phyloP scores from a whole-genome alignment of 2,888 invertebrate species.

The Zygaena filipendulae region DNA sequence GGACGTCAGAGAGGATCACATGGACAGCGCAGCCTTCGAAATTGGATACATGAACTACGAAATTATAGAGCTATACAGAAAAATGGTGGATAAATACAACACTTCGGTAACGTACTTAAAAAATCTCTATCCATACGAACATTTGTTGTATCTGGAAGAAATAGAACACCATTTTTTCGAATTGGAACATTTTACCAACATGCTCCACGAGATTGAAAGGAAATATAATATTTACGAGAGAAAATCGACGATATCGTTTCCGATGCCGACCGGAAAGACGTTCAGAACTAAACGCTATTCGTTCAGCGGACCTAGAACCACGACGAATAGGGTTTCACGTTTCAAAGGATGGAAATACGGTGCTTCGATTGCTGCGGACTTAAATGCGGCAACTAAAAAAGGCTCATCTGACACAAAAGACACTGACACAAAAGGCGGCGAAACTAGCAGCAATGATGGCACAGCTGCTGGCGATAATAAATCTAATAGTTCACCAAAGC shows the following conservation, averaged over 20 bases:
- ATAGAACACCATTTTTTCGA: conserved; percentile 22
- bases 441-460: no score
- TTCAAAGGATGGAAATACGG: no score
- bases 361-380: no score
- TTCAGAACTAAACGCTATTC: no score
- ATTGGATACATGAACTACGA: conserved; percentile 17
- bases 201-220: conserved; percentile 27
- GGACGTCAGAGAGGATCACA: conserved; percentile 6
- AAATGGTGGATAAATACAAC: conserved; percentile 30
- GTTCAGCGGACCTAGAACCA: conserved; percentile 1
- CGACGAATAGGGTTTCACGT: no score
- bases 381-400: no score
- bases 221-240: conserved; percentile 25
- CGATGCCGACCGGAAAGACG: no score
- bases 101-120: conserved; percentile 1
- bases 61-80: conserved; percentile 26
- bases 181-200: conserved; percentile 23
- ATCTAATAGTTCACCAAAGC: no score
- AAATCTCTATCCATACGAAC: conserved; percentile 12
- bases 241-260: no score
- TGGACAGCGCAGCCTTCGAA: conserved; percentile 14
- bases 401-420: no score
- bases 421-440: no score
- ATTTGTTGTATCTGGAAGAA: conserved; percentile 16
- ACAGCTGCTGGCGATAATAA: no score